Evolutionary conservation across 2,113 vertebrate species (phyloP).

Genomic region (Oceanodroma tethys): DNA sequence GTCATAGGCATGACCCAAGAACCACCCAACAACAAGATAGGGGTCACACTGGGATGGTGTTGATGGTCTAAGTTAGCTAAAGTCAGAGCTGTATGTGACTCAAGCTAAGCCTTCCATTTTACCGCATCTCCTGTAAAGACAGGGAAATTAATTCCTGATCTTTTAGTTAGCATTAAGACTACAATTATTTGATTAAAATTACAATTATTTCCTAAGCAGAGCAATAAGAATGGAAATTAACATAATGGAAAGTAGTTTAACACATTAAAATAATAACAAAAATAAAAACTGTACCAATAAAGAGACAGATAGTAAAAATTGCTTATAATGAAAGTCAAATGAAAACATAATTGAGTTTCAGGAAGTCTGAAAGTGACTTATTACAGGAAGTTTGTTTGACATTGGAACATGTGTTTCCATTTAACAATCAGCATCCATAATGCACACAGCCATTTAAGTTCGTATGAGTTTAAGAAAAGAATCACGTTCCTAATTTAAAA

Average conservation of each 20-base stretch:
- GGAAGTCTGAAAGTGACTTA: neutral
- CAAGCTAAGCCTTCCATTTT: neutral
- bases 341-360: neutral
- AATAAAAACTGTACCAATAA: neutral
- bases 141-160: neutral
- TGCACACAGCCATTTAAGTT: neutral
- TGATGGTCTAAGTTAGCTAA: neutral
- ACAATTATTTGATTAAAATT: conserved; percentile 22
- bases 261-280: neutral
- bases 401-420: neutral
- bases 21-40: neutral
- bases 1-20: neutral
- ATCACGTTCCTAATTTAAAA: neutral
- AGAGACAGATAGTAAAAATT: neutral
- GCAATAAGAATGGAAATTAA: neutral
- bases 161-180: neutral
- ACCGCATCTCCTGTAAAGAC: neutral
- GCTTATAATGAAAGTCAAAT: neutral
- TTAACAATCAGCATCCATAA: neutral
- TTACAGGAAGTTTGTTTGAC: neutral
- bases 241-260: neutral
- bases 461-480: neutral
- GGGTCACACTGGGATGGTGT: neutral
- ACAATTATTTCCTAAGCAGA: neutral
- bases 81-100: neutral